Percentiles rank a stretch among this genome's conserved stretches.
Evolutionary conservation across 2,888 invertebrate genomes (phyloP).

Genomic region (Craniophora ligustri): DNA sequence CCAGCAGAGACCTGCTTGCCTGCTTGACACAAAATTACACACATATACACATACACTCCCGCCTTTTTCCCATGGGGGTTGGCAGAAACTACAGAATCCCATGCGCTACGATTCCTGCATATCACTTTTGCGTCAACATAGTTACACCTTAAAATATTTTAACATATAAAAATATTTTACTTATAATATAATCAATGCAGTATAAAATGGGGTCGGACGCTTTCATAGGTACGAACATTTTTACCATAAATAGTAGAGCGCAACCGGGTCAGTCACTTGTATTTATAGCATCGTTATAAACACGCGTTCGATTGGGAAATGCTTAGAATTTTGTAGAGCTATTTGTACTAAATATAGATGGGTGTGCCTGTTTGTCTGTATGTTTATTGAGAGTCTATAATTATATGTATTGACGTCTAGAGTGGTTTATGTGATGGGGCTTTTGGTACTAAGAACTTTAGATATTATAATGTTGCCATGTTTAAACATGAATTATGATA

Average conservation of each 20-base stretch:
- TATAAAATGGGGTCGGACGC: slow-evolving; percentile 35
- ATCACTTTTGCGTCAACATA: too few relatives aligned
- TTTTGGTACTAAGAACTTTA: too few relatives aligned
- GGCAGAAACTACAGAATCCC: too few relatives aligned
- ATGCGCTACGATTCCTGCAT: too few relatives aligned
- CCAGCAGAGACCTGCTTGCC: too few relatives aligned
- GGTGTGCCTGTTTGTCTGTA: neutral
- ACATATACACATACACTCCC: too few relatives aligned
- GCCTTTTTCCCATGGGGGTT: too few relatives aligned
- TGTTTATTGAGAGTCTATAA: neutral
- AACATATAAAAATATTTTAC: slow-evolving; percentile 8
- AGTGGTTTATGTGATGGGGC: neutral
- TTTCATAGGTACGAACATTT: slow-evolving; percentile 26
- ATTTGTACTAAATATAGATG: slow-evolving; percentile 37
- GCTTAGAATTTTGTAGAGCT: slow-evolving; percentile 29
- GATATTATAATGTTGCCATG: too few relatives aligned
- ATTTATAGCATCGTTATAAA: slow-evolving; percentile 37
- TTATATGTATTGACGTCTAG: neutral
- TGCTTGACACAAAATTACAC: too few relatives aligned
- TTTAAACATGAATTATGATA: too few relatives aligned
- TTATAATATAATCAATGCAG: slow-evolving; percentile 10
- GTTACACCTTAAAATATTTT: too few relatives aligned
- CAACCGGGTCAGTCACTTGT: slow-evolving; percentile 33
- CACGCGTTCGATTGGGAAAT: slow-evolving; percentile 29
- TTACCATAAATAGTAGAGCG: slow-evolving; percentile 47